Evolutionary conservation across 2,797 vertebrate species (phyloP).

Genomic region (Phrynocephalus guinanensis): DNA sequence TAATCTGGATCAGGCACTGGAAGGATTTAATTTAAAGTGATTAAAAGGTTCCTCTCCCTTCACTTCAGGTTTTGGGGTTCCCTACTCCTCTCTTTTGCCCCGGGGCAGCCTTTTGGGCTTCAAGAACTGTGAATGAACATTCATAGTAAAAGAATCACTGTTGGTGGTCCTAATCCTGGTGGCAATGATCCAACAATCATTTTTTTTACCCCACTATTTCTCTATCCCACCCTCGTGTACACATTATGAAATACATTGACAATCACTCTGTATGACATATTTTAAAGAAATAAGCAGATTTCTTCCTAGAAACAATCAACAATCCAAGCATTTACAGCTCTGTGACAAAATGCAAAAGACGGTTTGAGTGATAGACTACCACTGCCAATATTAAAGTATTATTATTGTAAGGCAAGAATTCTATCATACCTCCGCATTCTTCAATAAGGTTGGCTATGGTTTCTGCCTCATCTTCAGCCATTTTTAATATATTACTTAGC

Average conservation of each 20-base stretch:
- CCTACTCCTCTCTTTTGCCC: too few relatives aligned
- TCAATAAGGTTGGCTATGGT: slow-evolving; percentile 98
- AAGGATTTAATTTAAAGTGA: too few relatives aligned
- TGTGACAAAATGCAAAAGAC: neutral
- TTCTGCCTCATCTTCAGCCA: slow-evolving; percentile 98
- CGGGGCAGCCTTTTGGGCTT: too few relatives aligned
- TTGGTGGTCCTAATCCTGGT: too few relatives aligned
- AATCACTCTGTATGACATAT: neutral
- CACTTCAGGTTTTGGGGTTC: too few relatives aligned
- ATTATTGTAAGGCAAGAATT: neutral
- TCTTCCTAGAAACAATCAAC: neutral
- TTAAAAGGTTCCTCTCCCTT: too few relatives aligned
- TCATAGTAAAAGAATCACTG: too few relatives aligned
- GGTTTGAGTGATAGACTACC: neutral
- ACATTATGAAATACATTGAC: rapidly evolving
- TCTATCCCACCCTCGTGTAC: too few relatives aligned
- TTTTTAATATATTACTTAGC: slow-evolving; percentile 99
- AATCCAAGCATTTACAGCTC: neutral
- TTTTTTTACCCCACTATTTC: too few relatives aligned
- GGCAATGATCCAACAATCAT: too few relatives aligned
- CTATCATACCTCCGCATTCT: slow-evolving; percentile 92
- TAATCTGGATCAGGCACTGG: too few relatives aligned
- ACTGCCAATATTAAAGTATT: neutral
- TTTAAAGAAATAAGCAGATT: neutral
- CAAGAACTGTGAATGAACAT: neutral